Evolutionary conservation across 2,113 vertebrate genomes (phyloP).

Genomic region (Leiothrix lutea): DNA sequence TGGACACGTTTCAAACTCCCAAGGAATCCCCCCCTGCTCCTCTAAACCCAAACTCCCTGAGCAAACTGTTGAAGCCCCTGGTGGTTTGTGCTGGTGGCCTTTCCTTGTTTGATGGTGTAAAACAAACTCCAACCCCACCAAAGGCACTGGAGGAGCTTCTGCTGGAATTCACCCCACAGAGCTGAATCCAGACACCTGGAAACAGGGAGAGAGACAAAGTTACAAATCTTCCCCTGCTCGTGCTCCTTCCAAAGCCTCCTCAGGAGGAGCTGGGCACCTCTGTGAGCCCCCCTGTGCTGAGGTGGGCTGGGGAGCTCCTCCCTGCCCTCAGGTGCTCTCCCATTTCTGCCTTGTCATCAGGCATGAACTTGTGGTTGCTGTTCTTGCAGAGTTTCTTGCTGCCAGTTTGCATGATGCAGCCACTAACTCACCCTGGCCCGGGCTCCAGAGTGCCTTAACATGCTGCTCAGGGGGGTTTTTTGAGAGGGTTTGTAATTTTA

Average conservation of each 20-base stretch:
- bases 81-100: fast-evolving
- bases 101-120: neutral
- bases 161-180: neutral
- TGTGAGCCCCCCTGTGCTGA: neutral
- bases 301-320: neutral
- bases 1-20: neutral
- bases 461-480: neutral
- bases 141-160: too few species aligned
- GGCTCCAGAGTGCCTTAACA: neutral
- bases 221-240: neutral
- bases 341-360: neutral
- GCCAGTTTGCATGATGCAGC: slow-evolving; percentile 51
- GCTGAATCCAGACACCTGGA: neutral
- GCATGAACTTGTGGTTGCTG: neutral
- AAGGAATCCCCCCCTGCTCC: neutral
- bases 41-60: neutral
- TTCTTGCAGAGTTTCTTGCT: neutral
- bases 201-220: neutral
- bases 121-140: neutral
- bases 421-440: neutral
- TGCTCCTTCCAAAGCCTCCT: neutral
- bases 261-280: neutral
- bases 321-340: neutral
- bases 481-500: slow-evolving; percentile 4
- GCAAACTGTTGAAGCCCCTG: neutral